These are phyloP conservation scores for Cepaea hortensis DNA, from an alignment of 2,888 invertebrate species.

Conservation along the genomic window DNA sequence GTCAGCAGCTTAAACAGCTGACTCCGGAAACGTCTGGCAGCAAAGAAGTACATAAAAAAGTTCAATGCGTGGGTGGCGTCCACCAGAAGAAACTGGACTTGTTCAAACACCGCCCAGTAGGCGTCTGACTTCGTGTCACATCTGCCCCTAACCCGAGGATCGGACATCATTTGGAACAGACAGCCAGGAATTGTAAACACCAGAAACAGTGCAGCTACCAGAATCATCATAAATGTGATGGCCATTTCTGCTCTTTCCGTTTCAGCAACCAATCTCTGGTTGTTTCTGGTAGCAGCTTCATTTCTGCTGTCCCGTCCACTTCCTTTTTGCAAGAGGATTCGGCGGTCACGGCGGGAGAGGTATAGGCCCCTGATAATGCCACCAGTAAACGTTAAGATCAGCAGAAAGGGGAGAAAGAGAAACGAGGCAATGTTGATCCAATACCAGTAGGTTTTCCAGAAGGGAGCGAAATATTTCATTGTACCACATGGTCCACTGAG, in stretches of 20 bases:
- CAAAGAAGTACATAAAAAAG: constrained; percentile 65
- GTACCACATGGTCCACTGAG: not conserved
- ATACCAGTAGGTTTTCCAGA: constrained; percentile 35
- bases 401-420: constrained; percentile 50
- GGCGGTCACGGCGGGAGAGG: constrained; percentile 43
- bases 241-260: constrained; percentile 32
- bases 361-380: constrained; percentile 49
- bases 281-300: constrained; percentile 33
- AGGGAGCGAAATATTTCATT: not conserved
- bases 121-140: not conserved
- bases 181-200: constrained; percentile 49
- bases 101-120: constrained; percentile 40
- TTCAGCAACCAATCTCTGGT: constrained; percentile 19
- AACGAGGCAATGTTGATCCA: constrained; percentile 47
- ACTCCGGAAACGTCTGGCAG: constrained; percentile 60
- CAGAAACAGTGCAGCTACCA: constrained; percentile 51
- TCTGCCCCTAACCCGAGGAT: too few relatives aligned
- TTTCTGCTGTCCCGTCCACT: not conserved
- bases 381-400: constrained; percentile 48
- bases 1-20: constrained; percentile 48
- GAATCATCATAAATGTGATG: constrained; percentile 54
- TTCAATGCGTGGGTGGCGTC: constrained; percentile 66
- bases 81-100: constrained; percentile 55
- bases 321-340: constrained; percentile 20
- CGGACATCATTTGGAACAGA: constrained; percentile 32